Evolutionary conservation across 2,888 invertebrate genomes (phyloP), one percentile per base, ranked within the genome.

Genomic region (Cheilosia vernalis): DNA sequence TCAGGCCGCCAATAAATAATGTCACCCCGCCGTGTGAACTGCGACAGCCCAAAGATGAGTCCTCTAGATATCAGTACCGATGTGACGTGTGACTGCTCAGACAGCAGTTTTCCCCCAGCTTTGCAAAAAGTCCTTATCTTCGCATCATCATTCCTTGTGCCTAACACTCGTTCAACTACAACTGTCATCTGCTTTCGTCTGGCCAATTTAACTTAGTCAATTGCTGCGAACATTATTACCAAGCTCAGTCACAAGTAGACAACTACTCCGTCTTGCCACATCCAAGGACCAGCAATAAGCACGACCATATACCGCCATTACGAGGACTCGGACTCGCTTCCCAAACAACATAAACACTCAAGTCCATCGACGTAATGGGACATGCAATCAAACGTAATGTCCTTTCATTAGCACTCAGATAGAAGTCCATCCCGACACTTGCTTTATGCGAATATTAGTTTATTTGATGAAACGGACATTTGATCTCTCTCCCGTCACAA

Each of bases 321-420:
- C 21, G 37, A 47, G 21, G 64, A 49, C 47, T 30, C 13, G 21
- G 64, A 49, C 47, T 30, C 13, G 7, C 42, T 73, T 44, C 5
- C 21, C 33, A 27, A n/a, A 73, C 9, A 53, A 24, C 4, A 13
- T 63, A 69, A 42, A 53, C 17, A 60, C 17, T 13, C 4, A 53
- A 58, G 37, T 63, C 30, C 51, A 69, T 80, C 42, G 67, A 21
- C 53, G 63, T 63, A 80, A 80, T 76, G 69, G 40, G 55, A 66
- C 81, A 76, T 66, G 76, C 76, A 85, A 85, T 85, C 85, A 85
- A 77, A 76, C 42, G 53, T 67, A 77, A 81, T 81, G 76, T 77
- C 76, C 61, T 72, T 63, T 63, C 81, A 85, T 81, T 81, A 77
- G 56, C 72, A 44, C 56, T 37, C 6, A 64, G 51, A 60, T 53